phyloP scores from a whole-genome alignment of 2,888 invertebrate genomes.

The Magallana nippona region DNA sequence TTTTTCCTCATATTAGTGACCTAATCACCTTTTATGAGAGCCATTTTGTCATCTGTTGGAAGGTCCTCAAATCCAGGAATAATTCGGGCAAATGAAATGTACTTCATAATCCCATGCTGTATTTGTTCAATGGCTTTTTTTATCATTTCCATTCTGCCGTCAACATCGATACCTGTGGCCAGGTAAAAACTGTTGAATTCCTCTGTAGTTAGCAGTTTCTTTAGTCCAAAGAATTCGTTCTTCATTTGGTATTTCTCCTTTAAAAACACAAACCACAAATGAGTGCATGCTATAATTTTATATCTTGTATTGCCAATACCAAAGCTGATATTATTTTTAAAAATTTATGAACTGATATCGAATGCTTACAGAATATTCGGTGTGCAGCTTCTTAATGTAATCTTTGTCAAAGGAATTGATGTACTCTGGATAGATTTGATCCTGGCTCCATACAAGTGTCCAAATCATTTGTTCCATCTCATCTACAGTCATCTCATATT shows the following conservation, averaged over 20 bases:
- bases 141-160: constrained; percentile 56
- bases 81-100: constrained; percentile 61
- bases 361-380: constrained; percentile 55
- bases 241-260: constrained; percentile 56
- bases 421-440: constrained; percentile 59
- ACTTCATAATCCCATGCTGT: constrained; percentile 61
- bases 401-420: constrained; percentile 55
- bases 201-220: constrained; percentile 50
- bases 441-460: constrained; percentile 57
- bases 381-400: constrained; percentile 50
- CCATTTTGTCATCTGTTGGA: constrained; percentile 59
- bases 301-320: background rate
- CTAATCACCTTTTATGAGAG: constrained; percentile 59
- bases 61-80: constrained; percentile 62
- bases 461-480: constrained; percentile 59
- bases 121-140: constrained; percentile 58
- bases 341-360: background rate
- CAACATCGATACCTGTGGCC: constrained; percentile 62
- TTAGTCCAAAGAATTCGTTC: constrained; percentile 54
- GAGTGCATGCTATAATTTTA: background rate
- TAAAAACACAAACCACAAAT: background rate
- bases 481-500: constrained; percentile 37
- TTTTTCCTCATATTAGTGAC: background rate
- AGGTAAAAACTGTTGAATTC: constrained; percentile 61
- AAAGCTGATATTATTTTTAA: too few relatives aligned